These are phyloP conservation scores for Trichogramma pretiosum DNA, from an alignment of 1,140 invertebrate species.

Conservation along the genomic window DNA sequence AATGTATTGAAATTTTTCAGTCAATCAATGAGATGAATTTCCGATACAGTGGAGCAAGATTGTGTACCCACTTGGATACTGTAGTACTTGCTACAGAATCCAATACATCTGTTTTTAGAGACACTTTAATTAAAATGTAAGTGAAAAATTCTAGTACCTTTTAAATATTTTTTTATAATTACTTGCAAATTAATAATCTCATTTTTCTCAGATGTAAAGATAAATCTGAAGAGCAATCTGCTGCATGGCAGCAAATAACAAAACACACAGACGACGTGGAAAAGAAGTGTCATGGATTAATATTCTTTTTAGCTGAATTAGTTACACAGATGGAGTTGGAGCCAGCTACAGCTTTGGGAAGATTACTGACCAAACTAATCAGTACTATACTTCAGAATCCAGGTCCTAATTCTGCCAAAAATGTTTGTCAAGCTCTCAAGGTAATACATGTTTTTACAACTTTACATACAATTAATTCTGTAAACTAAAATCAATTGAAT, in stretches of 20 bases:
- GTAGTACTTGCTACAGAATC: conserved; percentile 27
- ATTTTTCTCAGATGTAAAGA: conserved; percentile 30
- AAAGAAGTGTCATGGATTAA: conserved; percentile 39
- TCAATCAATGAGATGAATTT: conserved; percentile 58
- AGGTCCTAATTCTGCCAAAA: conserved; percentile 39
- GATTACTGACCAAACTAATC: conserved; percentile 36
- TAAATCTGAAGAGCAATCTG: conserved; percentile 28
- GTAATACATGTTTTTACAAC: conserved; percentile 22
- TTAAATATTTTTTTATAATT: conserved; percentile 6
- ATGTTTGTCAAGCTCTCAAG: conserved; percentile 45
- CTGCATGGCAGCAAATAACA: conserved; percentile 27
- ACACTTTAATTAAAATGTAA: conserved; percentile 36
- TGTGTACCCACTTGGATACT: conserved; percentile 53
- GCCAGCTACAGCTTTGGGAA: conserved; percentile 31
- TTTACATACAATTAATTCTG: too few species aligned
- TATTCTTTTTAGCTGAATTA: conserved; percentile 40
- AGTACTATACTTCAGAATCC: conserved; percentile 35
- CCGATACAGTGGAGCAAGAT: conserved; percentile 56
- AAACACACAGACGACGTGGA: conserved; percentile 31
- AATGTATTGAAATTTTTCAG: conserved; percentile 32
- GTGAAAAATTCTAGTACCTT: conserved; percentile 12
- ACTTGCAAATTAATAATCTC: conserved; percentile 5
- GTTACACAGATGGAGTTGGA: conserved; percentile 38
- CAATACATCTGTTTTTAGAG: conserved; percentile 46
- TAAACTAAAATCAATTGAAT: conserved; percentile 2